Conservation (phyloP, 2,113 vertebrate species). For the Oxygymnocypris stewartii region DNA sequence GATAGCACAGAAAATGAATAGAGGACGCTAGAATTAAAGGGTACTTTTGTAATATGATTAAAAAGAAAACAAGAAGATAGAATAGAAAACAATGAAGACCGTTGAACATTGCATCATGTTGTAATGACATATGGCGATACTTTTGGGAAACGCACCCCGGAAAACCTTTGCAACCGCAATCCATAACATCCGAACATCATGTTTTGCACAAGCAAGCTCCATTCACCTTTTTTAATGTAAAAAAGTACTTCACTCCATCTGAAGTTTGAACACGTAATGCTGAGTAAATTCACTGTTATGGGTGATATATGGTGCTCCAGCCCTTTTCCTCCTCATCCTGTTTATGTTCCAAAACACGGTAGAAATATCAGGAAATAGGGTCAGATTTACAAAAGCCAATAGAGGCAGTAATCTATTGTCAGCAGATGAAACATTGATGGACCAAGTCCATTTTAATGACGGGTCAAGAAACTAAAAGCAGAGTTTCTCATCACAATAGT, state of each 20-base stretch:
- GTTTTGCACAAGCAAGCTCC: background rate
- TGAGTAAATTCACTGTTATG: background rate
- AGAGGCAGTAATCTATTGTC: background rate
- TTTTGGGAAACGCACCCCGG: background rate
- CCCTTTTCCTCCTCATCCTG: slow-evolving; percentile 72
- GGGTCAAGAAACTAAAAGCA: background rate
- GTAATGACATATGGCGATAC: too few species aligned
- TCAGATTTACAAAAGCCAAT: slow-evolving; percentile 23
- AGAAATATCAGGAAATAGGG: slow-evolving; percentile 64
- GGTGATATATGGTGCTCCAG: background rate
- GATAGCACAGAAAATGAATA: too few species aligned
- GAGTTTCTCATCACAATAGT: background rate
- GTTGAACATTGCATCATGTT: too few species aligned
- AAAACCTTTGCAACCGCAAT: background rate
- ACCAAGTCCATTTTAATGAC: background rate
- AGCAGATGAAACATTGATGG: background rate
- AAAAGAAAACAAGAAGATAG: too few species aligned
- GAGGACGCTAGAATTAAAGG: too few species aligned
- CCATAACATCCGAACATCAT: background rate
- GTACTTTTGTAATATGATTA: too few species aligned
- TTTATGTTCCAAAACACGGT: slow-evolving; percentile 63
- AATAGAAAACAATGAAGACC: too few species aligned
- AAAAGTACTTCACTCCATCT: background rate
- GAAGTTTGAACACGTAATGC: background rate
- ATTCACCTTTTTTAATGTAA: background rate